Evolutionary conservation across 2,888 invertebrate genomes (phyloP).

Genomic region (Schizotus pectinicornis): DNA sequence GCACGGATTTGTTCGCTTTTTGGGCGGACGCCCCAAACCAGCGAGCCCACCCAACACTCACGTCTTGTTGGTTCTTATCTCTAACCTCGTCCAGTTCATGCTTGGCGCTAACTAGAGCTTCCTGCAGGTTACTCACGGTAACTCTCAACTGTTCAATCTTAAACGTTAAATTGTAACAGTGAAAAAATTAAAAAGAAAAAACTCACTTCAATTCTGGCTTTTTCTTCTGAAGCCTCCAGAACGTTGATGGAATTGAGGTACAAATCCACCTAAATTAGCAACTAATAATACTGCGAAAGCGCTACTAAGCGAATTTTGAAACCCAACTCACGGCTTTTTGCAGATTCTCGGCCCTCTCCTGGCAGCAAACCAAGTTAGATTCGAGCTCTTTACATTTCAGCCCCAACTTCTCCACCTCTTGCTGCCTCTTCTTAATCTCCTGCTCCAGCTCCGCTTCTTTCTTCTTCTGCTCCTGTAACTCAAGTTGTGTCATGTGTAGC

Average conservation of each 20-base stretch:
- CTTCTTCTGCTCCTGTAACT: conserved; percentile 38
- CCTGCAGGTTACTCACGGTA: conserved; percentile 53
- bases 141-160: conserved; percentile 53
- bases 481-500: conserved; percentile 40
- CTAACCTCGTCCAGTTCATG: conserved; percentile 51
- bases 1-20: conserved; percentile 45
- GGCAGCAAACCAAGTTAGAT: conserved; percentile 43
- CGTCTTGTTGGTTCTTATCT: conserved; percentile 49
- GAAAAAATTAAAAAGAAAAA: conserved; percentile 9
- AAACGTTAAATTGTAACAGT: neutral
- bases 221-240: conserved; percentile 50
- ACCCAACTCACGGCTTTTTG: conserved; percentile 52
- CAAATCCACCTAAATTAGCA: conserved; percentile 48
- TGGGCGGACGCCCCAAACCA: conserved; percentile 48
- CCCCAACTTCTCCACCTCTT: conserved; percentile 48
- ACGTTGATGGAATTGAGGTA: conserved; percentile 52
- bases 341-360: conserved; percentile 49
- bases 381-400: conserved; percentile 49
- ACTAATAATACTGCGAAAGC: conserved; percentile 4
- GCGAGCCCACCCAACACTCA: conserved; percentile 54
- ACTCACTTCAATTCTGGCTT: conserved; percentile 51
- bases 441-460: conserved; percentile 36
- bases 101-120: conserved; percentile 52
- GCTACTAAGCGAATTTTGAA: neutral
- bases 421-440: conserved; percentile 41